Percentiles rank a stretch among this genome's conserved stretches.
phyloP scores from a whole-genome alignment of 2,113 vertebrate species.

The Dasypus novemcinctus region DNA sequence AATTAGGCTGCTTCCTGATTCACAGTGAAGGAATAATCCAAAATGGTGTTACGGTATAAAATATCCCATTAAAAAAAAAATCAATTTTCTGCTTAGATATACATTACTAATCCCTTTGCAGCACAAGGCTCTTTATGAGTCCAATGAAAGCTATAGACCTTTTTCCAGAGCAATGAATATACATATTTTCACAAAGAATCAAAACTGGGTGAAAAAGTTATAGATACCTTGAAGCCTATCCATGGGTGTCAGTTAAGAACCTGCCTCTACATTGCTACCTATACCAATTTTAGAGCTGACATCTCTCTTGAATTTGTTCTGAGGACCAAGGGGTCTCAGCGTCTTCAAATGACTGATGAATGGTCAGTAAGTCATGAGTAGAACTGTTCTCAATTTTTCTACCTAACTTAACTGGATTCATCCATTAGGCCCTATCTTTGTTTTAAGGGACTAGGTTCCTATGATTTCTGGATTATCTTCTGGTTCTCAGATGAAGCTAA shows the following conservation, averaged over 20 bases:
- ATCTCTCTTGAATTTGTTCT: background rate
- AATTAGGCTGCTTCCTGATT: background rate
- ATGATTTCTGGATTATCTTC: background rate
- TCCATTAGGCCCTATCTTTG: background rate
- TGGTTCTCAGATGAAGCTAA: background rate
- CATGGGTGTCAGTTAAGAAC: background rate
- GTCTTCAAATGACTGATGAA: background rate
- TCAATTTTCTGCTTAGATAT: background rate
- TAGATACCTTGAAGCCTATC: background rate
- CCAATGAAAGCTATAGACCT: background rate
- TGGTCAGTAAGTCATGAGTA: background rate
- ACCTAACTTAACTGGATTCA: background rate
- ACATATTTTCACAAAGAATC: background rate
- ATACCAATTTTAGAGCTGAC: background rate
- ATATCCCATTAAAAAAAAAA: background rate
- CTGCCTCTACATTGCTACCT: background rate
- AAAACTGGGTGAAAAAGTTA: background rate
- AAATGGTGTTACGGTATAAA: background rate
- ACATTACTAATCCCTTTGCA: background rate
- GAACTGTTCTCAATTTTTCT: background rate
- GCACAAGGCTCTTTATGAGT: background rate
- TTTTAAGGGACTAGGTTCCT: background rate
- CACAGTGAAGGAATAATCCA: background rate
- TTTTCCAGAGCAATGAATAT: background rate
- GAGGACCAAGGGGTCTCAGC: background rate